Conservation (phyloP, 2,888 invertebrate genomes). For the Microplitis manilae region DNA sequence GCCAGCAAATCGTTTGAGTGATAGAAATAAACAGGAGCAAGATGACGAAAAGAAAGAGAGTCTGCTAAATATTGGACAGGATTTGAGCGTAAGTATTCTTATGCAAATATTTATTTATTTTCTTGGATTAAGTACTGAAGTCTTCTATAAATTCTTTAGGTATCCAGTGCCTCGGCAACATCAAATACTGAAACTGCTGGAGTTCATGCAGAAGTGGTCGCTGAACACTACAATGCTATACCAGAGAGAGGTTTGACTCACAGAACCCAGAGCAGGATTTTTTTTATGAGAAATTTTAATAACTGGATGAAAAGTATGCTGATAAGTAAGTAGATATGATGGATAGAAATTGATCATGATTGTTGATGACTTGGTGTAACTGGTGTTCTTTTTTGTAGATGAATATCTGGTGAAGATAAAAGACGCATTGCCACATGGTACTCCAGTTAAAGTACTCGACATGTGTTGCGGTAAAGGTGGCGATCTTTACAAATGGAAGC, state of each 20-base stretch:
- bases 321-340: conserved; percentile 79
- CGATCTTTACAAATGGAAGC: conserved; percentile 96
- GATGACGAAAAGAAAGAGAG: background rate
- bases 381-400: conserved; percentile 55
- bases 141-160: conserved; percentile 12
- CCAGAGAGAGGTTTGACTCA: conserved; percentile 86
- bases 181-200: conserved; percentile 43
- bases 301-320: conserved; percentile 99
- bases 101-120: conserved; percentile 2
- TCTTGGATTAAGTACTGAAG: conserved; percentile 24
- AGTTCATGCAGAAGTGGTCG: conserved; percentile 80
- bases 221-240: conserved; percentile 93
- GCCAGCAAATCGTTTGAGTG: background rate
- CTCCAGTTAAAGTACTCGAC: conserved; percentile 85
- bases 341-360: background rate
- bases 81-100: background rate
- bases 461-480: conserved; percentile 99
- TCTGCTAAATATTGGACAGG: background rate
- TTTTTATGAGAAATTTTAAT: conserved; percentile 96
- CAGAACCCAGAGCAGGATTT: conserved; percentile 91
- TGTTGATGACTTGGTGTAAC: too few species aligned
- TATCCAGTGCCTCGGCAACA: conserved; percentile 31
- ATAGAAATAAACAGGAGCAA: background rate
- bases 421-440: conserved; percentile 78
- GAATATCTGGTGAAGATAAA: conserved; percentile 79